Base-by-base conservation (phyloP, 2,797 vertebrate genomes). In the Atherinosoma microstoma region DNA sequence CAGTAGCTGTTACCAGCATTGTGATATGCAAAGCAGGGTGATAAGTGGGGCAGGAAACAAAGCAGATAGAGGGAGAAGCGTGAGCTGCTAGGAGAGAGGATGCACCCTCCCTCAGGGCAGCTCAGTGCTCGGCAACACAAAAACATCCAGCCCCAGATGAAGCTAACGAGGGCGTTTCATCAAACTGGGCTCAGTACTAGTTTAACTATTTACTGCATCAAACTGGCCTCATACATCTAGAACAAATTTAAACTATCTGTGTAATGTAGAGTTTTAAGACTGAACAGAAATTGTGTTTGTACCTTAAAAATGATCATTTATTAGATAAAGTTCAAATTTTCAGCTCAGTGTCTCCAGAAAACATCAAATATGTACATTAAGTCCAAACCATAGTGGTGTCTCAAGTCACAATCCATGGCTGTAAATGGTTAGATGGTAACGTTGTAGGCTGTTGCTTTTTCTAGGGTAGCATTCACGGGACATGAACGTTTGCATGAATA, bases 1-100 rank as follows among this genome's bases (percentile, higher is more conserved):
- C 67, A 84, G 81, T 82, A 77, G 81, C 79, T 76, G 76, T 86
- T 90, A 82, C 62, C 64, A 75, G 76, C 62, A 54, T 84, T 76
- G 78, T 86, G 86, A 89, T 89, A 89, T 93, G 90, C 80, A 90
- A 91, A 92, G 71, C 82, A 92, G 86, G 88, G 82, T 87, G 87
- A 91, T 87, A 89, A 89, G 79, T 91, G 84, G 91, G 86, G 78
- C 90, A 90, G 67, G 75, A 86, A 91, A 91, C 82, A 89, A 92
- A 88, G 86, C 82, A 82, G 76, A 84, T 54, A 71, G 84, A 80
- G 59, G 58, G 70, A 56, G 73, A 65, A 68, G 78, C 57, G 2
- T 53, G 66, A 80, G 70, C 70, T 82, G 76, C 70, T 73, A 68
- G 75, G 58, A 84, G 63, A 82, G 78, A 87, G 83, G 82, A 72